phyloP scores from a whole-genome alignment of 2,113 vertebrate genomes.

The Leucosticte australis region DNA sequence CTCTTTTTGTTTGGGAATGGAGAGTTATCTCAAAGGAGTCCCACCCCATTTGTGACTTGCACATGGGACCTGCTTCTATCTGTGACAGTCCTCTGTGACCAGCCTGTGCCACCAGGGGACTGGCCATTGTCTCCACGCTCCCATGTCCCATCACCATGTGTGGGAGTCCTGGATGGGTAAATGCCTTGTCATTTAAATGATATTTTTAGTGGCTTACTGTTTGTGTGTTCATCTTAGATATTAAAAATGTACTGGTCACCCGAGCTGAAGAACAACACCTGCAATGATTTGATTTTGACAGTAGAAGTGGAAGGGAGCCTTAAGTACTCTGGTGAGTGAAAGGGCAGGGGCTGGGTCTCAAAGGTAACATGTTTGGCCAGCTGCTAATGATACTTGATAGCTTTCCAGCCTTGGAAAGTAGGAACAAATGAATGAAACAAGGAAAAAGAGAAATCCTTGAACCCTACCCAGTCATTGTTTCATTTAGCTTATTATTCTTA shows the following conservation, averaged over 20 bases:
- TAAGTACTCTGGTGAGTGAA: slow-evolving; percentile 32
- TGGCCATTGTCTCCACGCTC: not conserved
- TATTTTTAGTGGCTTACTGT: not conserved
- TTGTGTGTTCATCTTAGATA: slow-evolving; percentile 59
- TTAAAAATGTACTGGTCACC: slow-evolving; percentile 74
- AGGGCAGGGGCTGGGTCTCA: not conserved
- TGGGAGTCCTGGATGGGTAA: not conserved
- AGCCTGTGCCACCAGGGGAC: not conserved
- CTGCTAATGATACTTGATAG: not conserved
- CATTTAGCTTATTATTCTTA: not conserved
- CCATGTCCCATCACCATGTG: not conserved
- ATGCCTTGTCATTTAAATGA: not conserved
- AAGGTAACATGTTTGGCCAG: accelerated
- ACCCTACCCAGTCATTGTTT: not conserved
- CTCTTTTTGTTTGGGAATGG: not conserved
- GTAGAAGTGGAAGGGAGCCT: slow-evolving; percentile 65
- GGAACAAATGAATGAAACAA: not conserved
- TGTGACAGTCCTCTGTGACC: not conserved
- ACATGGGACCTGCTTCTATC: not conserved
- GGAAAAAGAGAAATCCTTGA: not conserved
- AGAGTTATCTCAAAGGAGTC: not conserved
- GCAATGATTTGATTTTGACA: slow-evolving; percentile 65
- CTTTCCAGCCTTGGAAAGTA: not conserved
- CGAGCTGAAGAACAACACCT: slow-evolving; percentile 54
- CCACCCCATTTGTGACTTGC: not conserved